Evolutionary conservation across 2,888 invertebrate species (phyloP).

Genomic region (Empis livida): DNA sequence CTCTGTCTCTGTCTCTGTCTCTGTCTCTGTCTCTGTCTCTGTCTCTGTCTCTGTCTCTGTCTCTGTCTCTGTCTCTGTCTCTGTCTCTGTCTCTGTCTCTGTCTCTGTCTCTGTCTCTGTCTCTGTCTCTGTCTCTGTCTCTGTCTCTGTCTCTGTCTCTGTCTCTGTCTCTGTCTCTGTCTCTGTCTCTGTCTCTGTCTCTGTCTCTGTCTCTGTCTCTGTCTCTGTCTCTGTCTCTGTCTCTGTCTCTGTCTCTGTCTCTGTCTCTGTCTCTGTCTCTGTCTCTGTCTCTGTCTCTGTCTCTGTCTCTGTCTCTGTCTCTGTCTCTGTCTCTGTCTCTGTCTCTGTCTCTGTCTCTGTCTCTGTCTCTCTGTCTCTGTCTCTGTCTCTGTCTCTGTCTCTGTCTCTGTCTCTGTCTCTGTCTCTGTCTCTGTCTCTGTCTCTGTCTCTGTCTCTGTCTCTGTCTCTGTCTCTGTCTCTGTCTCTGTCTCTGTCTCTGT

Average conservation of each 20-base stretch:
- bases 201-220: background rate
- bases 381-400: background rate
- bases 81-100: background rate
- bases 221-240: background rate
- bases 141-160: background rate
- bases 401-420: background rate
- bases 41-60: background rate
- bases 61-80: background rate
- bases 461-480: no score
- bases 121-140: background rate
- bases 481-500: no score
- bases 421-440: background rate
- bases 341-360: background rate
- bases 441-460: no score
- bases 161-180: background rate
- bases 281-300: background rate
- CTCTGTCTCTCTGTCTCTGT: background rate
- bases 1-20: background rate
- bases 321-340: background rate
- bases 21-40: background rate
- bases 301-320: background rate
- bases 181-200: background rate
- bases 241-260: background rate
- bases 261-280: background rate
- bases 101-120: background rate